Evolutionary conservation across 2,888 invertebrate species (phyloP), one percentile per base, ranked within the genome.

Genomic region (Encarsia formosa): DNA sequence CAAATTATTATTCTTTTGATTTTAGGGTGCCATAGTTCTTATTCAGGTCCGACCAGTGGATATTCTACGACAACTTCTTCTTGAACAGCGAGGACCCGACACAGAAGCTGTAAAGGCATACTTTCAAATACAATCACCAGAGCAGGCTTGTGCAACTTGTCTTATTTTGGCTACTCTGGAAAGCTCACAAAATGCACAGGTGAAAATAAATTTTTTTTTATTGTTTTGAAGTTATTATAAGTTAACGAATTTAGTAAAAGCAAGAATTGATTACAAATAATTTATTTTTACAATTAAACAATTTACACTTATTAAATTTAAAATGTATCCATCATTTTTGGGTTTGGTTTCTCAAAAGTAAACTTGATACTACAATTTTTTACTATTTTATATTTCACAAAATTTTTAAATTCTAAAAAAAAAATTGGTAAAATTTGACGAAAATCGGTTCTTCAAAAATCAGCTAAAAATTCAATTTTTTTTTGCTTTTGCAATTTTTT

Each of bases 131-230:
- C 88, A 91, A 67, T 85, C 84, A 43, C 84, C 87, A 52, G 85
- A 89, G 47, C 93, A 96, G 74, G 94, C 93, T 0, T 95, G 93
- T 73, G 91, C 91, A 1, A 91, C 90, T 34, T 88, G 91, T 48
- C 77, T 96, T 38, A 84, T 90, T 61, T 74, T 97, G 52, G 93
- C 95, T 0, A 93, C 92, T 53, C 84, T 88, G 47, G 79, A 81
- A 51, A 75, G 76, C 52, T 69, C 76, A 16, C 77, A 78, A 71
- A 85, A 85, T 63, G 78, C 79, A 11, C 85, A 90, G 56, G 77
- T 89, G 59, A n/a, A 24, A 15, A 22, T 40, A 24, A 9, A 19
- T 37, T 11, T 8, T 26, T 8, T 11, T 37, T 37, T 19, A 16
- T 18, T 29, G 11, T 19, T 42, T 18, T 16, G 3, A 16, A 19